Base-by-base conservation (phyloP, 2,888 invertebrate genomes). In the Branchellion lobata region DNA sequence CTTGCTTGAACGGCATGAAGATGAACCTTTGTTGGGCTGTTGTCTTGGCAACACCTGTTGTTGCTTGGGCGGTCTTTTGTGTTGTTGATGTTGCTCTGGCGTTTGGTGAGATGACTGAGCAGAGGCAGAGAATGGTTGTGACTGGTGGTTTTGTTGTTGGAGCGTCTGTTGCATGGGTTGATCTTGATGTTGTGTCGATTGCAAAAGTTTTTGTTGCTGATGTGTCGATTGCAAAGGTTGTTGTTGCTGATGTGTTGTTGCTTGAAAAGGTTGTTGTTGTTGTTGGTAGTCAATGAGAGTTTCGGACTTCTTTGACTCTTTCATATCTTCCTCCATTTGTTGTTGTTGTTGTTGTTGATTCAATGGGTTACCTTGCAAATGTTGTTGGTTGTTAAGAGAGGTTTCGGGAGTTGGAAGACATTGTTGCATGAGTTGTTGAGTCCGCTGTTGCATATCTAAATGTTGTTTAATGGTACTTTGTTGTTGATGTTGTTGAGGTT, bases 341-440 rank as follows among this genome's bases (percentile, higher is more conserved):
- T 40, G 40, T 40, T 40, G 65, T 29, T 3, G n/a, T 27, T 65
- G 29, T 65, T 29, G 65, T 65, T 65, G 65, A 14, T 51, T 14
- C 14, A 51, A 51, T 11, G 14, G 18, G 14, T 18, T 11, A 14
- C 18, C 14, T 65, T 65, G 29, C n/a, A 11, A 21, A 8, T 5
- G 65, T 65, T 75, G 75, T 53, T 75, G 75, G 65, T 65, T 65
- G 75, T 1, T 75, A 5, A 65, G 24, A 29, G 5, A 8, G n/a
- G 8, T 3, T 65, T 5, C 21, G 3, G 29, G 21, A 5, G 65
- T 29, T 65, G 65, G 5, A 5, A 40, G 40, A 40, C 5, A 14
- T 40, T 40, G 40, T 14, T 14, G 40, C 5, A 40, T 40, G 40
- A 40, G 40, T 40, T 5, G 40, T 14, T 14, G 40, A 40, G 14